Conservation (phyloP, 2,113 vertebrate genomes). For the Ictalurus punctatus region DNA sequence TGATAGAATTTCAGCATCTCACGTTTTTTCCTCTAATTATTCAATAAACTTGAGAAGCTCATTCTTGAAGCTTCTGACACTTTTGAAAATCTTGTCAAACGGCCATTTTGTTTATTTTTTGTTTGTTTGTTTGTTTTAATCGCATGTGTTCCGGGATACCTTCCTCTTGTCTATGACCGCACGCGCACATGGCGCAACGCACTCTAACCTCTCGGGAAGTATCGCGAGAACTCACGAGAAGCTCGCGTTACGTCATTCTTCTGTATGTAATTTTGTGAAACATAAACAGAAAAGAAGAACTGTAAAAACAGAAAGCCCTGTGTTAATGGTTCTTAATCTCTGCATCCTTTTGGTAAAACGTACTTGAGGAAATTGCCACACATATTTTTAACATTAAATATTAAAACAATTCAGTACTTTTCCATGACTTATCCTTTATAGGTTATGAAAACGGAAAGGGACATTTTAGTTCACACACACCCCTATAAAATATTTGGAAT, state of each 20-base stretch:
- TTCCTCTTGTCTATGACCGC: conserved; percentile 9
- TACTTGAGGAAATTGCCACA: neutral
- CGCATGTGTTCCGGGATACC: neutral
- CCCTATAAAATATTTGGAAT: neutral
- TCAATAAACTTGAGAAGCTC: neutral
- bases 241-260: neutral
- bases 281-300: neutral
- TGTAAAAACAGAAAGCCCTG: neutral
- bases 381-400: neutral
- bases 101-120: too few relatives aligned
- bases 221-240: conserved; percentile 58
- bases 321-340: neutral
- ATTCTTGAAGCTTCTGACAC: neutral
- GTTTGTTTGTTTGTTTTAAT: neutral
- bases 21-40: conserved; percentile 13
- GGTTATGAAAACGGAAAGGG: neutral
- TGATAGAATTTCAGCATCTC: conserved; percentile 61
- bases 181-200: conserved; percentile 63
- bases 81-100: too few relatives aligned
- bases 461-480: neutral
- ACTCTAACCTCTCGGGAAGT: conserved; percentile 61
- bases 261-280: neutral
- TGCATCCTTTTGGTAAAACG: neutral
- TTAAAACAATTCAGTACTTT: neutral
- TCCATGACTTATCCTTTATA: neutral